phyloP scores from a whole-genome alignment of 2,888 invertebrate genomes.

The Pediacus dermestoides region DNA sequence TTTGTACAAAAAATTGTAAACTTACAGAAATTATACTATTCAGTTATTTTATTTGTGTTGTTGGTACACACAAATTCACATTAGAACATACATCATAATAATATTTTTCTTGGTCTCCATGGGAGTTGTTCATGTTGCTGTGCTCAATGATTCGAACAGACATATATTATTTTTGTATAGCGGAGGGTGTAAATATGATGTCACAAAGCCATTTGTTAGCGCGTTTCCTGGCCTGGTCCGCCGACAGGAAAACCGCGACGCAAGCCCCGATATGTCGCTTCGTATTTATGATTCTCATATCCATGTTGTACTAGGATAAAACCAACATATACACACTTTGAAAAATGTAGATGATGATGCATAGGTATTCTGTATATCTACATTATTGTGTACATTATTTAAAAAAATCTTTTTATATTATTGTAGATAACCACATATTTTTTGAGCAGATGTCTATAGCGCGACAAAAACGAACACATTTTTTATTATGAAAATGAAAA shows the following conservation, averaged over 20 bases:
- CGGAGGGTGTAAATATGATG: conserved; percentile 51
- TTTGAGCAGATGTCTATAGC: too few relatives aligned
- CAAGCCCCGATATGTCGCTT: conserved; percentile 49
- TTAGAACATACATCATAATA: conserved; percentile 16
- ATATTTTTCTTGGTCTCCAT: conserved; percentile 35
- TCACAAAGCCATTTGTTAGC: conserved; percentile 51
- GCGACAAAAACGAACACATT: too few relatives aligned
- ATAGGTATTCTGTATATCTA: too few relatives aligned
- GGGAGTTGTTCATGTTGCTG: conserved; percentile 40
- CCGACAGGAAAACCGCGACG: conserved; percentile 48
- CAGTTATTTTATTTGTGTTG: too few relatives aligned
- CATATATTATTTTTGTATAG: conserved; percentile 49
- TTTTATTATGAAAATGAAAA: too few relatives aligned
- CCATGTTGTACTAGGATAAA: conserved; percentile 1
- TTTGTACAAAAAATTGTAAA: too few relatives aligned
- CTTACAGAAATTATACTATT: too few relatives aligned
- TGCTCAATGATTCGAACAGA: conserved; percentile 51
- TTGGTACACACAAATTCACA: conserved; percentile 6
- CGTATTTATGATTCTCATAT: conserved; percentile 43
- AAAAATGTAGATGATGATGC: too few relatives aligned
- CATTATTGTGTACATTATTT: too few relatives aligned
- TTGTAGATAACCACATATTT: too few relatives aligned
- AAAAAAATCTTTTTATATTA: too few relatives aligned
- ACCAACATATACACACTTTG: too few relatives aligned
- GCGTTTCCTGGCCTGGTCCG: conserved; percentile 45